Evolutionary conservation across 2,888 invertebrate species (phyloP), one percentile per base, ranked within the genome.

Genomic region (Tetrapedia diversipes): DNA sequence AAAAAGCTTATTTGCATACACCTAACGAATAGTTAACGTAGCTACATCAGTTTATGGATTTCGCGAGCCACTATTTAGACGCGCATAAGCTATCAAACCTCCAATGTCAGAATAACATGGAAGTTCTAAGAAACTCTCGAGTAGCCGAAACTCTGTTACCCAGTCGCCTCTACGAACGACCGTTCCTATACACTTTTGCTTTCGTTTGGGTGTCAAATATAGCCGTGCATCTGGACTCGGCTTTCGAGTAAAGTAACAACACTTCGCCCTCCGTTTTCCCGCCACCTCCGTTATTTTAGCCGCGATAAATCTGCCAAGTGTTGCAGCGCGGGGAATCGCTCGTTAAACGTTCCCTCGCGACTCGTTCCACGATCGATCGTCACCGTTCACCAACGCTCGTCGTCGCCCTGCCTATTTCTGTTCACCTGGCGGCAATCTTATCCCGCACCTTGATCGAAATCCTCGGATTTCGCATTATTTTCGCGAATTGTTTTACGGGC

Each of bases 201-300:
- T 64, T 64, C 64, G 45, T 54, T 27, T 27, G 45, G 45, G 16
- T 8, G 60, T 63, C 73, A 54, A 69, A 69, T 69, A 73, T 73
- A 73, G 70, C 56, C 70, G 19, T 14, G 54, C 39, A 63, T 63
- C 61, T 69, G 54, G 67, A 43, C 27, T 41, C 32, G 57, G 29
- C 29, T 56, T 56, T 47, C 61, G 34, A n/a, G 73, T n/a, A 34
- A 60, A 64, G 53, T 64, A 43, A 41, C 53, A 43, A 54, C 59
- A 39, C 60, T 53, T 27, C 34, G 14, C 4, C 43, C 2, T 6
- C 39, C 10, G 53, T 47, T 69, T 63, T 49, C 39, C 47, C n/a
- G 39, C 22, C n/a, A n/a, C n/a, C n/a, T n/a, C n/a, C 56, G 49
- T 77, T 75, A 77, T 77, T 77, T 77, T 75, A 60, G 65, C 69